phyloP scores from a whole-genome alignment of 2,888 invertebrate genomes.

The Drepana falcataria region DNA sequence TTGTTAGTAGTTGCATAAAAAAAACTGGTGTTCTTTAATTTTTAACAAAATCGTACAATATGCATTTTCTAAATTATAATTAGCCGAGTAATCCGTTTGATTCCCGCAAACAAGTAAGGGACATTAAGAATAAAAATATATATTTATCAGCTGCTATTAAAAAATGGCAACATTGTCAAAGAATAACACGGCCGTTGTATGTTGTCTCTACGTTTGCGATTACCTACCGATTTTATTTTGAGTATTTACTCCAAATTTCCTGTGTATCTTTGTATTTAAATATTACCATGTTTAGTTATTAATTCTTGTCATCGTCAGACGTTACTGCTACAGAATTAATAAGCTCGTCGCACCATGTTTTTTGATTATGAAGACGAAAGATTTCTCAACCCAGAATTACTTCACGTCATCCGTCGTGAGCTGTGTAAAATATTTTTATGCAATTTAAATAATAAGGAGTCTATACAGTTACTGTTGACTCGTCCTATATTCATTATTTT shows the following conservation, averaged over 20 bases:
- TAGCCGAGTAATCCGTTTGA: no score
- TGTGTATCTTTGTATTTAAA: constrained; percentile 28
- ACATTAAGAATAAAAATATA: no score
- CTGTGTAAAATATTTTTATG: constrained; percentile 43
- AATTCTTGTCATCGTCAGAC: constrained; percentile 20
- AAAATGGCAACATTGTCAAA: not conserved
- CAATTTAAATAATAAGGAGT: not conserved
- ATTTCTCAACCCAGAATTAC: constrained; percentile 53
- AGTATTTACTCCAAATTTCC: constrained; percentile 57
- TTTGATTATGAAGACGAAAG: constrained; percentile 52
- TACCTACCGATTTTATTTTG: constrained; percentile 56
- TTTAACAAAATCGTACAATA: no score
- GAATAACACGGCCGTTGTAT: constrained; percentile 50
- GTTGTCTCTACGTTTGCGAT: constrained; percentile 59
- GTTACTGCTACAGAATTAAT: constrained; percentile 22
- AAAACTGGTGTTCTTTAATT: no score
- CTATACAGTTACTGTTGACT: not conserved
- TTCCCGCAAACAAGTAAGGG: no score
- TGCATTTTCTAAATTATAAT: no score
- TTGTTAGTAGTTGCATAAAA: no score
- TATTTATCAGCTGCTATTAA: no score
- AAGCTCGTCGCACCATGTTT: constrained; percentile 50
- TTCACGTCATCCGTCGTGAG: constrained; percentile 56
- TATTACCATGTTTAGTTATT: constrained; percentile 38
- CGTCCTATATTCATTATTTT: not conserved